Percentiles rank a stretch among this genome's conserved stretches.
Conservation (phyloP, 1,140 invertebrate genomes). For the Ips nitidus region DNA sequence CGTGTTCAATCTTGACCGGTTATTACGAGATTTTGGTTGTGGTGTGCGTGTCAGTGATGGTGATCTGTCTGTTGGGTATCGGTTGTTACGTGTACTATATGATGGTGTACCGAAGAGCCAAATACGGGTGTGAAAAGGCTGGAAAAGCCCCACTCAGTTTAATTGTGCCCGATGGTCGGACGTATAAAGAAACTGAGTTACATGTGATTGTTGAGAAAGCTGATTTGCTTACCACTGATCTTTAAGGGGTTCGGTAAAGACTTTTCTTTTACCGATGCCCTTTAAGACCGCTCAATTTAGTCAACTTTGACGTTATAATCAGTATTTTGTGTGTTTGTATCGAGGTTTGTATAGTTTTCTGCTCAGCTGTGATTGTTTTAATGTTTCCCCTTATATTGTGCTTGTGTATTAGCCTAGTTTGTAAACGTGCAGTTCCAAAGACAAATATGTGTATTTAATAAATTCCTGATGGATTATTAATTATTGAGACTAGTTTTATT, state of each 20-base stretch:
- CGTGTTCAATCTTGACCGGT: conserved; percentile 44
- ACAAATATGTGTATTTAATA: too few species aligned
- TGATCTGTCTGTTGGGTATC: conserved; percentile 41
- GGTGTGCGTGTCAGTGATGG: conserved; percentile 38
- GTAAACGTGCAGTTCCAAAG: too few species aligned
- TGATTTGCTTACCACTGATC: conserved; percentile 75
- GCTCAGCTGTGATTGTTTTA: too few species aligned
- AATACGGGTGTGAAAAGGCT: conserved; percentile 55
- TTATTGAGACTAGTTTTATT: too few species aligned
- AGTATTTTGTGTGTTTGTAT: conserved; percentile 15
- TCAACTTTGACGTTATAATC: neutral
- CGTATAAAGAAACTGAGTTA: conserved; percentile 81
- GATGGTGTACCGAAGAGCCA: conserved; percentile 42
- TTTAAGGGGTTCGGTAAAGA: conserved; percentile 54
- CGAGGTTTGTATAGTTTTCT: too few species aligned
- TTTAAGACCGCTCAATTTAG: neutral
- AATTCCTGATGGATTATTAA: too few species aligned
- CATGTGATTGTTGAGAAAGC: conserved; percentile 81
- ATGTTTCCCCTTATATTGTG: too few species aligned
- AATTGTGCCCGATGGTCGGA: conserved; percentile 75
- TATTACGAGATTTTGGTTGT: conserved; percentile 44
- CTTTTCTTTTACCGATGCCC: conserved; percentile 3
- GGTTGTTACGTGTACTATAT: conserved; percentile 42
- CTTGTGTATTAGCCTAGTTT: too few species aligned
- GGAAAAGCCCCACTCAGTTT: conserved; percentile 55